phyloP scores from a whole-genome alignment of 1,140 invertebrate genomes.

The Dysdera silvatica region DNA sequence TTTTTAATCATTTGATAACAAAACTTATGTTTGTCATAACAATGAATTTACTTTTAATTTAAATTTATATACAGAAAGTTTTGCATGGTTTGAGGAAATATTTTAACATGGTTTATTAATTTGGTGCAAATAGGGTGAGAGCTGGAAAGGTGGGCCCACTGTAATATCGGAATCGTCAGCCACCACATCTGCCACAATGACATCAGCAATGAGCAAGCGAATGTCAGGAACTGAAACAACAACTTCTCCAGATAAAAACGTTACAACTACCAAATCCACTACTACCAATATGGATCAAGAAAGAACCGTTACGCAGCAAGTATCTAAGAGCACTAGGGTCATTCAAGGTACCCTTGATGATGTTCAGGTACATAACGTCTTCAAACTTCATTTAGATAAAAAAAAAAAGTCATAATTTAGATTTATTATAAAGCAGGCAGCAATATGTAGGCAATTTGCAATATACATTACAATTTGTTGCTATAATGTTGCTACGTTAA shows the following conservation, averaged over 20 bases:
- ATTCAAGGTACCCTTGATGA: slow-evolving; percentile 31
- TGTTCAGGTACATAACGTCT: slow-evolving; percentile 26
- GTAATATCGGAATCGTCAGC: slow-evolving; percentile 19
- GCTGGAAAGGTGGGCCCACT: slow-evolving; percentile 16
- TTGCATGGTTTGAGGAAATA: too few relatives aligned
- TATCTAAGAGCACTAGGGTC: slow-evolving; percentile 28
- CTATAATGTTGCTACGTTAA: too few relatives aligned
- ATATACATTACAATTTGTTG: too few relatives aligned
- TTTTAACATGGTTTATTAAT: too few relatives aligned
- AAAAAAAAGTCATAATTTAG: too few relatives aligned
- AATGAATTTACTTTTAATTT: too few relatives aligned
- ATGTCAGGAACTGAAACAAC: slow-evolving; percentile 19
- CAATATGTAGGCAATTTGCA: too few relatives aligned
- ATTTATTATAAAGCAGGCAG: too few relatives aligned
- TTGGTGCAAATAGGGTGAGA: slow-evolving; percentile 10
- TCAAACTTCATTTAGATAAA: too few relatives aligned
- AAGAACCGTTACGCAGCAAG: slow-evolving; percentile 26
- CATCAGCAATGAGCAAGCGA: slow-evolving; percentile 23
- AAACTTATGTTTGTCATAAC: too few relatives aligned
- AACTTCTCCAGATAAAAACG: slow-evolving; percentile 21
- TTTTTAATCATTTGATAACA: too few relatives aligned
- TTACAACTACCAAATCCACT: slow-evolving; percentile 16
- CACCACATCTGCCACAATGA: slow-evolving; percentile 15
- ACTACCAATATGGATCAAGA: slow-evolving; percentile 28
- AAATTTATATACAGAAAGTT: too few relatives aligned